Base-by-base conservation (phyloP, 1,140 invertebrate genomes). In the Brachystomella parvula region DNA sequence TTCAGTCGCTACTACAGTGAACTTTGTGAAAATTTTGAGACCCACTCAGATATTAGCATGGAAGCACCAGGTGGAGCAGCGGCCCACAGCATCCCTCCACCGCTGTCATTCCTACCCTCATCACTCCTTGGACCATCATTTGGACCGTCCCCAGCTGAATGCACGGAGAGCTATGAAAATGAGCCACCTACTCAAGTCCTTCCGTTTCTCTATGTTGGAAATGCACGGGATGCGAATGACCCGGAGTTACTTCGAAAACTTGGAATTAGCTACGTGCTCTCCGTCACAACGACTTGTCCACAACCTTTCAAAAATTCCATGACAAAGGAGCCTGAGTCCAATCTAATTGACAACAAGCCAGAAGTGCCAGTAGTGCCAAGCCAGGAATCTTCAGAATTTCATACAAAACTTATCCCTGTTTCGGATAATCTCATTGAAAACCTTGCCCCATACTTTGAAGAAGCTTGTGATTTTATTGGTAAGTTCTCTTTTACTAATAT, bases 381-480 rank as follows among this genome's bases (percentile, higher is more conserved):
- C 19, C 57, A 33, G 28, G 61, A 67, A 56, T 30, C 62, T 39
- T 33, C 49, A 33, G 68, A 67, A 58, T 70, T 73, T 30, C 62
- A 66, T 47, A 73, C 64, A 24, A 73, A 70, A 61, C 56, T 68
- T 57, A 71, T 73, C 24, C 71, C 71, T 17, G 71, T 70, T 3
- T 73, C 85, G 29, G 91, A 94, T 80, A 90, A 86, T 47, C 86
- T 88, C 15, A 88, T 91, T 74, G 90, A 94, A 76, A 94, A 94
- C 79, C 85, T 94, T 19, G 89, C 89, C 74, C 90, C 93, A 81
- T 94, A 92, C 82, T 94, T 94, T 79, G 88, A 92, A 75, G 89
- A 92, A 77, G 89, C 91, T 64, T 91, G 88, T 76, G 85, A 89
- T 69, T 94, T 93, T 79, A 94, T 94, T 74, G 91, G 91, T 93